Evolutionary conservation across 2,888 invertebrate species (phyloP).

Genomic region (Digitonthophagus gazella): DNA sequence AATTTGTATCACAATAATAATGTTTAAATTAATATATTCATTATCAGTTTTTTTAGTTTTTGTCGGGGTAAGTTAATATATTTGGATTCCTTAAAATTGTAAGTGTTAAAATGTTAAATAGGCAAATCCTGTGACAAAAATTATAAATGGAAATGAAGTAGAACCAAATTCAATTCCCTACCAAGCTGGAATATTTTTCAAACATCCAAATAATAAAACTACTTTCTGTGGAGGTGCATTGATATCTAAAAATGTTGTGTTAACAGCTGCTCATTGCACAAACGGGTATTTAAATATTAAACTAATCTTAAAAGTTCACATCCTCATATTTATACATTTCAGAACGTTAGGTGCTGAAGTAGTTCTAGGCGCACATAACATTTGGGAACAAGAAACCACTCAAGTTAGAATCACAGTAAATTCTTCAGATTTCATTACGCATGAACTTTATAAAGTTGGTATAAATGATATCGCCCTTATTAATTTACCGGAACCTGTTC

Average conservation of each 20-base stretch:
- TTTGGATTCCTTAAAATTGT: neutral
- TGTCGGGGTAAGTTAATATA: neutral
- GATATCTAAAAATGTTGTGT: neutral
- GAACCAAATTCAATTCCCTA: neutral
- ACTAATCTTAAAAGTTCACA: neutral
- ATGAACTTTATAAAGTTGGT: constrained; percentile 33
- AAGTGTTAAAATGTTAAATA: neutral
- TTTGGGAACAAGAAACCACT: constrained; percentile 39
- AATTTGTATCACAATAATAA: too few relatives aligned
- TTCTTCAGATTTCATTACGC: constrained; percentile 30
- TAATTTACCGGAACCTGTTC: constrained; percentile 45
- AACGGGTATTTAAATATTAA: neutral
- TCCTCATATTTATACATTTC: too few relatives aligned
- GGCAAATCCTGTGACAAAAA: neutral
- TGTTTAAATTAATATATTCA: neutral
- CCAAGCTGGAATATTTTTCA: neutral
- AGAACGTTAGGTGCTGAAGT: neutral
- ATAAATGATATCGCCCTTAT: constrained; percentile 52
- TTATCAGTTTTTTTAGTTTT: neutral
- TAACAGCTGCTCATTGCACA: neutral
- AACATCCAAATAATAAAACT: neutral
- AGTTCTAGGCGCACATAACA: constrained; percentile 39
- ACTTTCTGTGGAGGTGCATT: neutral
- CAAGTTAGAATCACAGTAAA: constrained; percentile 35
- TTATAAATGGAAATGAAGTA: neutral